Base-by-base conservation (phyloP, 2,113 vertebrate genomes). In the Mugil cephalus region DNA sequence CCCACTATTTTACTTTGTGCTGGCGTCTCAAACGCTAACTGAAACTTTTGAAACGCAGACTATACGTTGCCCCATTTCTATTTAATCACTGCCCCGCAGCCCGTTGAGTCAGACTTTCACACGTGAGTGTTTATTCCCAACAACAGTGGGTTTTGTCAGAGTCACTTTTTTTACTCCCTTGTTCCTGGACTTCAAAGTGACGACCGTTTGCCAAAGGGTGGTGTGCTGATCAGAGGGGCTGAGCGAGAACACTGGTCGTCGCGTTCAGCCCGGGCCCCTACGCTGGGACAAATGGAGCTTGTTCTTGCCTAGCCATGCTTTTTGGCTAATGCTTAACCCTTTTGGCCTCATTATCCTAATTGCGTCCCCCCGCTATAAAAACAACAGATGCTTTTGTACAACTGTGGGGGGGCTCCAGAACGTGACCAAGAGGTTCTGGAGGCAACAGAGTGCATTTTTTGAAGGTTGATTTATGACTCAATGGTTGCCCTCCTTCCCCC, bases 281-380 rank as follows among this genome's bases (percentile, higher is more conserved):
- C 77, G 71, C 93, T 56, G 84, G 84, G 87, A 96, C 95, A 96
- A 96, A 94, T 95, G 95, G 93, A 91, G 94, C 95, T 95, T 97
- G 95, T 97, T 96, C 92, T 87, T 92, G 89, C 92, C 89, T 89
- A 87, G 88, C 92, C 91, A 80, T 88, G 88, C 87, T 90, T 86
- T 93, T 94, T 96, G 95, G 95, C 94, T 94, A 94, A 96, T 95
- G 94, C 95, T 97, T 96, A 96, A 96, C 95, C 96, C 95, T 94
- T 90, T 95, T 95, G 94, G 93, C 95, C 96, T 92, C 69, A 21
- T 38, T 56, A 90, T 93, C 93, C 93, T 96, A 94, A 96, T 95
- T 95, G 94, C 93, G 81, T 91, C 83, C 18, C n/a, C 11, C 81
- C 84, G 94, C 85, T 92, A 87, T 81, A 86, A 93, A 93, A 95